Percentiles rank a stretch among this genome's conserved stretches.
Evolutionary conservation across 2,113 vertebrate genomes (phyloP).

Genomic region (Ptilorrhoa leucosticta): DNA sequence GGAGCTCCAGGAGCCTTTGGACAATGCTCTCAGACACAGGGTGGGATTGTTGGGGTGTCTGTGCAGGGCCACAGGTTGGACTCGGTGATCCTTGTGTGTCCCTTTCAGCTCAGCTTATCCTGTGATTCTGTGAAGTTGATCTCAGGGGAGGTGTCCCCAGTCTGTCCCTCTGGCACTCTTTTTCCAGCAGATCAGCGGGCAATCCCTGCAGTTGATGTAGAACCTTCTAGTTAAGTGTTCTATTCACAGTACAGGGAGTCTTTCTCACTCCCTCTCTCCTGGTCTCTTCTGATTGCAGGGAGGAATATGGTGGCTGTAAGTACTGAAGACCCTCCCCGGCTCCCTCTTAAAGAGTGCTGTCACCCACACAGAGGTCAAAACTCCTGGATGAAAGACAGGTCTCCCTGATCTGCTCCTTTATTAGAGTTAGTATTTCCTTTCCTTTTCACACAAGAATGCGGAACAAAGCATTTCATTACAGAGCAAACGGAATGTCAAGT

Average conservation of each 20-base stretch:
- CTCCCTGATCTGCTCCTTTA: not conserved
- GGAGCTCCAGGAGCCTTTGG: not conserved
- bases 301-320: not conserved
- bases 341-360: not conserved
- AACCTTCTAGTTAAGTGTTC: not conserved
- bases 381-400: not conserved
- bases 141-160: not conserved
- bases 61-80: not conserved
- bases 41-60: not conserved
- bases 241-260: not conserved
- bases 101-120: not conserved
- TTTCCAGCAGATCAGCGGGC: not conserved
- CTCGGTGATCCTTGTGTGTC: not conserved
- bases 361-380: not conserved
- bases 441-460: not conserved
- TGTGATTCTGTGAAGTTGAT: not conserved
- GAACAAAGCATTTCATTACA: constrained; percentile 1
- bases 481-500: constrained; percentile 13
- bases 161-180: not conserved
- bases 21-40: not conserved
- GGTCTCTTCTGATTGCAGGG: not conserved
- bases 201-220: not conserved
- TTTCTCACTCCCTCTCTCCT: not conserved
- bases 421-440: not conserved
- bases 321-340: not conserved